Evolutionary conservation across 1,140 invertebrate genomes (phyloP), one percentile per base, ranked within the genome.

Genomic region (Trichonephila clavata): DNA sequence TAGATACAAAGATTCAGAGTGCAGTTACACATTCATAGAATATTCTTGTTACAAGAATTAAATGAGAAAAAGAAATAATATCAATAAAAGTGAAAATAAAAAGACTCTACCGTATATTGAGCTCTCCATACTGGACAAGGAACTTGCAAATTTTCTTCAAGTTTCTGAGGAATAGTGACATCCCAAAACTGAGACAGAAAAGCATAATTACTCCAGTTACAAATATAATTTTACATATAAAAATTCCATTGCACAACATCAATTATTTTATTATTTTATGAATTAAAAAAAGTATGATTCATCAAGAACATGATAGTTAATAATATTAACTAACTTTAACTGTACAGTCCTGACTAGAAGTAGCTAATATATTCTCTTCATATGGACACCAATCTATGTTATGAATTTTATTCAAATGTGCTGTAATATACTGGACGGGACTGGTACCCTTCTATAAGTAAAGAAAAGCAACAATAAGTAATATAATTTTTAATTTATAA

Each of bases 61-160:
- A 20, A 63, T 20, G 16, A 63, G 18, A 63, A 20, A 63, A 63
- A 20, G 7, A 6, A 6, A 18, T 63, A 20, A 18, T 39, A 20
- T 2, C 1, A 2, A 63, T 63, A 63, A 20, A 6, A 32, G 18
- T 18, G 16, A 77, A 39, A 77, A 77, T 0, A 59, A 84, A 60
- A 59, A 21, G 57, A 21, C 39, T 57, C 96, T 96, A 98, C 97
- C 61, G 98, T 98, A 95, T 98, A 99, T 95, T 98, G 97, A 14
- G 98, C 98, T 95, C 98, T 97, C 98, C 98, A 99, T 0, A 99
- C 98, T 8, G 98, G 98, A 68, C 98, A 98, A 94, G 97, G 97
- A 14, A 98, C 98, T 90, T 97, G 98, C 68, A 99, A 97, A 91
- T 97, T 97, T 96, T 97, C 98, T 95, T 98, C 98, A 16, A 97